These are phyloP conservation scores for Sarotherodon lohbergeri DNA, from an alignment of 2,113 vertebrate genomes.

Conservation along the genomic window DNA sequence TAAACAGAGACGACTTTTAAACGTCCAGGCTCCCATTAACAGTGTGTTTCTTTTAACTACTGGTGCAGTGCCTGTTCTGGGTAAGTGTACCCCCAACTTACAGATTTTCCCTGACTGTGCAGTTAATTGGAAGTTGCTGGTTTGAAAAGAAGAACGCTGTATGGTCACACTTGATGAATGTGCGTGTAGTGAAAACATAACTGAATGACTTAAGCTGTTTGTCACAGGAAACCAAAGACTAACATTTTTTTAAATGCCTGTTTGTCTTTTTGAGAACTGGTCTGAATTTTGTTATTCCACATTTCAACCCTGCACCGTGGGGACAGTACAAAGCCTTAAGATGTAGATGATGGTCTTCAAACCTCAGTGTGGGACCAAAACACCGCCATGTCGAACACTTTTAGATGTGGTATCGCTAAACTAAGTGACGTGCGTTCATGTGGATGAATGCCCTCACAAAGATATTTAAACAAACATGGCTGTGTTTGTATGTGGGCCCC, in stretches of 20 bases:
- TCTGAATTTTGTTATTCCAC: neutral
- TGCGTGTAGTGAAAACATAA: neutral
- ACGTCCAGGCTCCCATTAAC: neutral
- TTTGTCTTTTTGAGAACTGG: neutral
- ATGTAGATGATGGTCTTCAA: neutral
- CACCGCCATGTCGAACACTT: accelerated
- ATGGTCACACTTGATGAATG: accelerated
- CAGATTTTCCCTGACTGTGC: neutral
- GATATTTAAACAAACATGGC: neutral
- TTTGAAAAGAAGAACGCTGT: accelerated
- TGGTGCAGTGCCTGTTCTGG: neutral
- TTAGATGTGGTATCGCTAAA: neutral
- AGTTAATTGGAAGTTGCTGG: neutral
- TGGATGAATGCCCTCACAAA: neutral
- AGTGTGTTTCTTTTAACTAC: neutral
- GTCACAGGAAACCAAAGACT: neutral
- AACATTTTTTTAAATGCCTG: neutral
- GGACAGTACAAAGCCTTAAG: neutral
- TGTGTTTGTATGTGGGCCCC: accelerated
- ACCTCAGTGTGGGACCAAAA: neutral
- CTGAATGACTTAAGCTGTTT: neutral
- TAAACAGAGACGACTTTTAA: neutral
- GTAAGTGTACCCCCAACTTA: neutral
- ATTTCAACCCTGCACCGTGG: neutral
- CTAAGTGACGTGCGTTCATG: neutral